Base-by-base conservation (phyloP, 1,140 invertebrate species). In the Bombyx mandarina region DNA sequence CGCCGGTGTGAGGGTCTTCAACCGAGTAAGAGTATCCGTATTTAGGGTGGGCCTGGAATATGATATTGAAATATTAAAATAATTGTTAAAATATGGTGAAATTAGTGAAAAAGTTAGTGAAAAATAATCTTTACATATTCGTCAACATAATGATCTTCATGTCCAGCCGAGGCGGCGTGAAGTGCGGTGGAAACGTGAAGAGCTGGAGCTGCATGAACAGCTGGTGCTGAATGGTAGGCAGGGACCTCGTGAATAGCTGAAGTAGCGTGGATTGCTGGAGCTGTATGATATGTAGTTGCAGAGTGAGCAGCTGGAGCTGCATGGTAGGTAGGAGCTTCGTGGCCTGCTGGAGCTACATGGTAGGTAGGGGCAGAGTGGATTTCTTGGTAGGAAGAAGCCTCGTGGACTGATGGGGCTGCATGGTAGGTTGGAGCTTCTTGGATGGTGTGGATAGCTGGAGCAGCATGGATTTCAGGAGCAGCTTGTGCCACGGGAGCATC, bases 11-110 rank as follows among this genome's bases (percentile, higher is more conserved):
- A 44, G 81, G 77, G 68, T 89, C 88, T 50, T 88, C 82, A 12
- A 88, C 86, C 48, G 81, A 87, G 71, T 89, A 88, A 6, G 84
- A 79, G 74, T 87, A 88, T 8, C 75, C 75, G 65, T 89, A 89
- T 73, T 88, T 84, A 8, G 85, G 85, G 63, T 88, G 78, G 66
- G 82, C 76, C 77, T 88, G 64, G 7, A 64, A 62, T 49, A 52
- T 62, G 12, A 58, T 51, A 52, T 50, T 46, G 54, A 46, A n/a
- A 8, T 5, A 18, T 45, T 45, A 45, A 45, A 45, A 12, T n/a
- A 35, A 45, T 10, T 12, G 52, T 54, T 52, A 60, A 54, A 35
- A 60, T 18, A 47, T 45, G 9, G 46, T 7, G 10, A 26, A 48
- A 55, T 47, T 56, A 49, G 6, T n/a, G n/a, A 44, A 3, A 6